Base-by-base conservation (phyloP, 2,888 invertebrate species). In the Escarpia spicata region DNA sequence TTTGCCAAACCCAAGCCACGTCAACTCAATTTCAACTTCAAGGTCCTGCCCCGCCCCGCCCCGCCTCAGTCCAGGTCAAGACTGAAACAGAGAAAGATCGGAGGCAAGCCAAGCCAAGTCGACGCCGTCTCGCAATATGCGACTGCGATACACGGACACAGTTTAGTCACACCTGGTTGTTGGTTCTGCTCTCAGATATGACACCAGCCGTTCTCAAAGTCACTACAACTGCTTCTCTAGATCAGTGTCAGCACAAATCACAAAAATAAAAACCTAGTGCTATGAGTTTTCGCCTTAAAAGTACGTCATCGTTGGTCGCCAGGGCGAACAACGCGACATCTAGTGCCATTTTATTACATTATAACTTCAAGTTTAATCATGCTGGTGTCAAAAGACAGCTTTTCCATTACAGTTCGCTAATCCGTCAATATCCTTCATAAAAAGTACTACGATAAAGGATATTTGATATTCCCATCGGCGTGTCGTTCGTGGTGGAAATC, bases 301-400 rank as follows among this genome's bases (percentile, higher is more conserved):
- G 75, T 75, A 75, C 26, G 52, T 26, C 15, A 26, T 6, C 75
- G 6, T 75, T 19, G 75, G 75, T n/a, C 75, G 75, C 75, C 2
- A 75, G 75, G 75, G 75, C 75, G 75, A 75, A 75, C 75, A 75
- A 26, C 75, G n/a, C 75, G 75, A 75, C 75, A 75, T 26, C 75
- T 75, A 75, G 75, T 75, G 75, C 26, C n/a, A n/a, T 75, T 26
- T 52, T 3, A 75, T 75, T 75, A 26, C 3, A n/a, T 75, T 75
- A 75, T 26, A 26, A 75, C 52, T 52, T 52, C 15, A 9, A 45
- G 8, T 45, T 10, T 45, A 37, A 37, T 37, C 37, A 37, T 37
- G 37, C 37, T 37, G 0, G 37, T 37, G 37, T 37, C 37, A 37
- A 52, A 9, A 52, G 52, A 52, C 52, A 0, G 52, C 52, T 10